Conservation (phyloP, 1,140 invertebrate genomes). For the Drosophila leontia region DNA sequence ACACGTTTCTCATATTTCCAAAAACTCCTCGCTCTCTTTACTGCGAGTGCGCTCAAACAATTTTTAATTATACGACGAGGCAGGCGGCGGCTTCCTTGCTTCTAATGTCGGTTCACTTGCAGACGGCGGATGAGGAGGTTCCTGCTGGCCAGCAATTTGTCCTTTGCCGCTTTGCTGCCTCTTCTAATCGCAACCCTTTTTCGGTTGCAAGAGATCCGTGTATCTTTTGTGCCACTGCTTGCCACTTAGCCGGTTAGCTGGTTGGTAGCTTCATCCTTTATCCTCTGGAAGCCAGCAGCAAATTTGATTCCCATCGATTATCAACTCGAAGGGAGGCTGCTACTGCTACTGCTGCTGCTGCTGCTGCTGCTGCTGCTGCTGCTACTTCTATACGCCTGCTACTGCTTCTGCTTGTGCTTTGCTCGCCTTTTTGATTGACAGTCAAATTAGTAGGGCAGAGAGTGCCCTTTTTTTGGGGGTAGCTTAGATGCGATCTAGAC, state of each 20-base stretch:
- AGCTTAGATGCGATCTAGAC: conserved; percentile 30
- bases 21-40: conserved; percentile 9
- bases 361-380: conserved; percentile 6
- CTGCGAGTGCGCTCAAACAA: conserved; percentile 37
- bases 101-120: conserved; percentile 76
- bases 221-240: conserved; percentile 24
- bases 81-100: conserved; percentile 9
- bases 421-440: conserved; percentile 75
- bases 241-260: conserved; percentile 23
- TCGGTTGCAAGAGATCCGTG: background rate
- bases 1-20: conserved; percentile 78
- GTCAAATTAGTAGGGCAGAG: conserved; percentile 69
- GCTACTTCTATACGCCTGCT: background rate
- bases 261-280: background rate
- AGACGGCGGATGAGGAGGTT: conserved; percentile 15
- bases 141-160: conserved; percentile 63
- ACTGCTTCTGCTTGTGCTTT: background rate
- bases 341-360: conserved; percentile 3
- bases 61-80: conserved; percentile 64
- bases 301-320: conserved; percentile 84
- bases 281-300: conserved; percentile 35
- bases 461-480: conserved; percentile 15
- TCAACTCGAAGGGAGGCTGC: conserved; percentile 39
- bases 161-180: conserved; percentile 40
- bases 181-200: conserved; percentile 60